Evolutionary conservation across 2,113 vertebrate genomes (phyloP).

Genomic region (Xenotilapia leptura): DNA sequence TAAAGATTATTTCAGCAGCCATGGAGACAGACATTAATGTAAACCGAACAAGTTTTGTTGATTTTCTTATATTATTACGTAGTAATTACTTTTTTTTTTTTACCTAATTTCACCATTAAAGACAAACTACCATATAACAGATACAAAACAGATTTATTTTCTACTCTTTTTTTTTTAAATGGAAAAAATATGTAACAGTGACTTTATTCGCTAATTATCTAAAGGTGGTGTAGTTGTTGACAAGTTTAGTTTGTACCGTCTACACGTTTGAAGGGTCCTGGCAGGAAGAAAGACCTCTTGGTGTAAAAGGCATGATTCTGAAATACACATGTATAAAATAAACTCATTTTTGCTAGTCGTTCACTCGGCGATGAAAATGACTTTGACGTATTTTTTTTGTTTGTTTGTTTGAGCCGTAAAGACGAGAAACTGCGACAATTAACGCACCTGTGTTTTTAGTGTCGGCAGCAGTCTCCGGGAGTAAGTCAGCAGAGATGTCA

Average conservation of each 20-base stretch:
- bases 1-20: neutral
- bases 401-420: neutral
- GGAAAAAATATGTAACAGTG: neutral
- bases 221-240: neutral
- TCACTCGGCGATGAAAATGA: neutral
- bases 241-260: conserved; percentile 9
- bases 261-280: conserved; percentile 19
- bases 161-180: neutral
- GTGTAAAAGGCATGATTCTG: conserved; percentile 38
- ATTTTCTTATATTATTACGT: neutral
- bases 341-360: neutral
- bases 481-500: conserved; percentile 33
- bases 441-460: conserved; percentile 41
- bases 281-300: conserved; percentile 41
- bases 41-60: neutral
- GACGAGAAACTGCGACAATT: neutral
- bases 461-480: conserved; percentile 25
- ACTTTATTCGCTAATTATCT: neutral
- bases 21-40: neutral
- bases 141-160: neutral
- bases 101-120: neutral
- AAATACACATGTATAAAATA: neutral
- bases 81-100: neutral
- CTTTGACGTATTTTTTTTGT: neutral
- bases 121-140: neutral